Base-by-base conservation (phyloP, 1,140 invertebrate genomes). In the Stenopsyche tienmushanensis region DNA sequence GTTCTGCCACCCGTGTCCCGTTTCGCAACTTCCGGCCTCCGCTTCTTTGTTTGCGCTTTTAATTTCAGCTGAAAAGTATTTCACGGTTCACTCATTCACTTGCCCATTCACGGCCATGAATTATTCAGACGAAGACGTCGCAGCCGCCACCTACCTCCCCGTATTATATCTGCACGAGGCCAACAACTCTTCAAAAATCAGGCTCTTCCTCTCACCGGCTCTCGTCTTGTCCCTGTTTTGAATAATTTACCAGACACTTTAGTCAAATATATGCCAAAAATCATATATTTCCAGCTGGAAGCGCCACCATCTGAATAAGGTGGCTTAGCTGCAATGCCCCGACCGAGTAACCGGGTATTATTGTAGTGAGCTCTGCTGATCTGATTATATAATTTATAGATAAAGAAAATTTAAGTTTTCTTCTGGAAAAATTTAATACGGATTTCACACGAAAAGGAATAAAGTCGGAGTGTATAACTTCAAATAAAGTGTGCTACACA, bases 61-160 rank as follows among this genome's bases (percentile, higher is more conserved):
- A 53, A 53, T 53, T 53, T 53, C 50, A 26, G 50, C 50, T 53
- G 50, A 53, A 53, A 53, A 53, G 50, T 53, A 23, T 53, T 53
- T 25, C 20, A 20, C 49, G 21, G 49, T 9, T 7, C 17, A 20
- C 49, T 50, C 50, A 20, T 9, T 7, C 17, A 21, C 49, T 24
- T 24, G 50, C 20, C 21, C 50, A 13, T 53, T 26, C 10, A 10
- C 50, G 20, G 17, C 50, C 23, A 53, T 53, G 50, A 53, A 53
- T 53, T 53, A 53, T 53, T 53, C 50, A 53, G 5, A 53, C 29
- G 29, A 13, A 34, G 29, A 34, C 29, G 29, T 7, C 29, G 29
- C 5, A 5, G 29, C 29, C 29, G 29, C 13, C 29, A 13, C 13
- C 29, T 5, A 7, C 29, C n/a, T n/a, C 29, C 29, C 5, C 5